phyloP scores from a whole-genome alignment of 2,797 vertebrate species.

The Chromis chromis region DNA sequence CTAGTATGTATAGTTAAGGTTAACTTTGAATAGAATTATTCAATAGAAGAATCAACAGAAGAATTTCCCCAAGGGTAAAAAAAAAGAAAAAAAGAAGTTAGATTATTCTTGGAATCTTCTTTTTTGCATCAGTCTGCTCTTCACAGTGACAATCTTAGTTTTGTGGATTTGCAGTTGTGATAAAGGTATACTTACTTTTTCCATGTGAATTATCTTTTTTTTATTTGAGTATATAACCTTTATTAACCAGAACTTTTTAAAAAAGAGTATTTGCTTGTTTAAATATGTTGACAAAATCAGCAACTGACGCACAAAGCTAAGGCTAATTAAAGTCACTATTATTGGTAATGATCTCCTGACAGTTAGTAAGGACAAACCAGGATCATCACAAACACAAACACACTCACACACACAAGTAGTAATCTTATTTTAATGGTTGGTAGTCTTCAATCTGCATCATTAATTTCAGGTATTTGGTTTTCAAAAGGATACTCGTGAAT shows the following conservation, averaged over 20 bases:
- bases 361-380: not conserved
- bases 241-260: too few species aligned
- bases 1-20: too few species aligned
- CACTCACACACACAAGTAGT: conserved; percentile 56
- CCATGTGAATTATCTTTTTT: too few species aligned
- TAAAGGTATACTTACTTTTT: too few species aligned
- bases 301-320: not conserved
- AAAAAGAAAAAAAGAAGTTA: too few species aligned
- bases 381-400: conserved; percentile 46
- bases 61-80: too few species aligned
- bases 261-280: too few species aligned
- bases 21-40: too few species aligned
- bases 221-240: too few species aligned
- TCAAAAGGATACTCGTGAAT: conserved; percentile 56
- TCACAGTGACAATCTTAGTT: not conserved
- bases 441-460: conserved; percentile 64
- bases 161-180: not conserved
- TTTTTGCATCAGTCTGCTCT: not conserved
- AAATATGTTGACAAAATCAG: not conserved
- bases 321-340: not conserved
- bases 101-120: not conserved
- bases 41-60: too few species aligned
- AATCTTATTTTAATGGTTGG: conserved; percentile 74
- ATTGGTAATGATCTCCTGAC: not conserved
- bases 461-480: conserved; percentile 73